Evolutionary conservation across 2,113 vertebrate genomes (phyloP).

Genomic region (Passer domesticus): DNA sequence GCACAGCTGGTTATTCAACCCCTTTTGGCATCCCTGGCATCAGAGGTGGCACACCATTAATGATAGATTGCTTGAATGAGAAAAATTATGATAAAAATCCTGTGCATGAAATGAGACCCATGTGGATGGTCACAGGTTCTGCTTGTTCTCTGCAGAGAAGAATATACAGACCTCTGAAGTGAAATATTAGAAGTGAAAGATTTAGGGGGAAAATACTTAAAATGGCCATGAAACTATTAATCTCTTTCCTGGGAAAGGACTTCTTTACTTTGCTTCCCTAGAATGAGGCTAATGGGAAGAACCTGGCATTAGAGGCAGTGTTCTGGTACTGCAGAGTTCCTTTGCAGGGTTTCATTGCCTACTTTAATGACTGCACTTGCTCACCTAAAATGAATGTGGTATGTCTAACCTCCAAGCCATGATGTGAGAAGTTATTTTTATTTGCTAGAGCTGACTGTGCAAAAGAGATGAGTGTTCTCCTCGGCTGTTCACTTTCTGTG

Average conservation of each 20-base stretch:
- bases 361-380: not conserved
- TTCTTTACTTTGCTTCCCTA: not conserved
- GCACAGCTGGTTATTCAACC: not conserved
- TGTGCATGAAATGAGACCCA: fast-evolving
- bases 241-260: not conserved
- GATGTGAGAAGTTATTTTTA: slow-evolving; percentile 39
- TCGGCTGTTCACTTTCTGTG: not conserved
- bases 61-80: not conserved
- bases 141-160: not conserved
- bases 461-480: not conserved
- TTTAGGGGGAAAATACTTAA: not conserved
- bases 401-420: not conserved
- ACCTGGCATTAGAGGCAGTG: not conserved
- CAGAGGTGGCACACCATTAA: not conserved
- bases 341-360: not conserved
- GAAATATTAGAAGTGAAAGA: not conserved
- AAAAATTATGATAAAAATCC: not conserved
- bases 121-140: not conserved
- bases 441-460: slow-evolving; percentile 9
- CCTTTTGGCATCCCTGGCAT: not conserved
- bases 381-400: slow-evolving; percentile 14
- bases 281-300: not conserved
- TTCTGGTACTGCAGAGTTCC: not conserved
- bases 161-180: not conserved
- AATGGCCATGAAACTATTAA: not conserved